Evolutionary conservation across 1,140 invertebrate species (phyloP), one percentile per base, ranked within the genome.

Genomic region (Bombus breviceps): DNA sequence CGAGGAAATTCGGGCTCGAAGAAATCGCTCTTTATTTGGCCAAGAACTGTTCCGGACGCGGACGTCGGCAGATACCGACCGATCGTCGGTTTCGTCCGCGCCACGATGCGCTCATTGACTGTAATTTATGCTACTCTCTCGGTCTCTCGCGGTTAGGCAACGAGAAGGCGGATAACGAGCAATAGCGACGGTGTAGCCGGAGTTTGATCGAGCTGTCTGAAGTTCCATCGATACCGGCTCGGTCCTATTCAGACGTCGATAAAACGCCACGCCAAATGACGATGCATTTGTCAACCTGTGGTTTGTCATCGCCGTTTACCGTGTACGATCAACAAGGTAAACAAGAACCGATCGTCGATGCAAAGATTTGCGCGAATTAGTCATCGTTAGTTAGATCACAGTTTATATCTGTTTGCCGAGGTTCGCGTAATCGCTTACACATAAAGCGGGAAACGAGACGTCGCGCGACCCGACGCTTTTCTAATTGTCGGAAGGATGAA

Each of bases 21-120:
- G 69, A 87, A 73, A 78, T 84, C 71, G 72, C 77, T 69, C 86
- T 89, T 89, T 90, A 90, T 89, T 87, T 87, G 85, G 87, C 64
- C 15, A 66, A 53, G 5, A 22, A 53, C 0, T 1, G 47, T 53
- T 53, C 47, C 18, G 47, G 1, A 8, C 6, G 3, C 47, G 8
- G 6, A 53, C 18, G 18, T 53, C 47, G 47, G 1, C 47, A 18
- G 6, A 18, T 18, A 53, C 3, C 47, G 18, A 18, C 47, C 47
- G 47, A 53, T 53, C 47, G 47, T 53, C 47, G 18, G 5, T 22
- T 53, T 53, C 22, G 47, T 53, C 6, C 6, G 8, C 47, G 47
- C 47, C 47, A 2, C 47, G 18, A 22, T 53, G 47, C 47, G 18
- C 47, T 53, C 18, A 22, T 53, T 53, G 5, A 8, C 47, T 8